Percentiles rank a stretch among this genome's conserved stretches.
Evolutionary conservation across 2,113 vertebrate genomes (phyloP).

Genomic region (Corythornis madagascariensis): DNA sequence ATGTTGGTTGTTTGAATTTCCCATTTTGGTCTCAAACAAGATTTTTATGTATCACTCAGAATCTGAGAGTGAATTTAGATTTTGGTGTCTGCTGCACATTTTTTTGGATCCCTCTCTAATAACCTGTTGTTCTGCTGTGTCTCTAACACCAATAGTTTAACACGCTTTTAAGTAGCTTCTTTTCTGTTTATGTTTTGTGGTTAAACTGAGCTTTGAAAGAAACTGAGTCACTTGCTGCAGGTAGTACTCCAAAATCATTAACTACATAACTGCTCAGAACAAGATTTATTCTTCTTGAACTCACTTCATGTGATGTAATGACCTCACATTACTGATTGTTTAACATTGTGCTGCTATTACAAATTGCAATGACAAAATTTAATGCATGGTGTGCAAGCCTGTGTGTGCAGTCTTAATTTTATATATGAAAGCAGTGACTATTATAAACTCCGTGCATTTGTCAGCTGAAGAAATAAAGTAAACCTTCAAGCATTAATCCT

Average conservation of each 20-base stretch:
- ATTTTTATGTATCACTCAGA: background rate
- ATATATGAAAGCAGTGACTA: background rate
- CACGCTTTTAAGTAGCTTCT: background rate
- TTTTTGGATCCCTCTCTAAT: background rate
- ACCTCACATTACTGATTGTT: background rate
- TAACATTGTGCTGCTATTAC: background rate
- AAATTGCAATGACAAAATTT: background rate
- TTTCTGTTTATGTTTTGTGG: background rate
- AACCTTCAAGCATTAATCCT: background rate
- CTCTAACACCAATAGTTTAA: background rate
- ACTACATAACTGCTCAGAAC: background rate
- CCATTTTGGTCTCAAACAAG: background rate
- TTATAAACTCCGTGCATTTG: background rate
- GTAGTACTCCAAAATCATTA: background rate
- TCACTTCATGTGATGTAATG: background rate
- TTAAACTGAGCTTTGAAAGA: background rate
- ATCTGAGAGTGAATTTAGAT: background rate
- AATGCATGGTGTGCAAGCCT: background rate
- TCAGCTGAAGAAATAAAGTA: background rate
- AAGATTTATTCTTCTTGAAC: background rate
- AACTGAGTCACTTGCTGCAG: background rate
- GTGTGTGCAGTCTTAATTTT: background rate
- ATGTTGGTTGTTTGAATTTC: background rate
- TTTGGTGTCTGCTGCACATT: background rate
- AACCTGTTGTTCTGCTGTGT: background rate